Conservation (phyloP, 1,140 invertebrate species). For the Drosophila bipectinata region DNA sequence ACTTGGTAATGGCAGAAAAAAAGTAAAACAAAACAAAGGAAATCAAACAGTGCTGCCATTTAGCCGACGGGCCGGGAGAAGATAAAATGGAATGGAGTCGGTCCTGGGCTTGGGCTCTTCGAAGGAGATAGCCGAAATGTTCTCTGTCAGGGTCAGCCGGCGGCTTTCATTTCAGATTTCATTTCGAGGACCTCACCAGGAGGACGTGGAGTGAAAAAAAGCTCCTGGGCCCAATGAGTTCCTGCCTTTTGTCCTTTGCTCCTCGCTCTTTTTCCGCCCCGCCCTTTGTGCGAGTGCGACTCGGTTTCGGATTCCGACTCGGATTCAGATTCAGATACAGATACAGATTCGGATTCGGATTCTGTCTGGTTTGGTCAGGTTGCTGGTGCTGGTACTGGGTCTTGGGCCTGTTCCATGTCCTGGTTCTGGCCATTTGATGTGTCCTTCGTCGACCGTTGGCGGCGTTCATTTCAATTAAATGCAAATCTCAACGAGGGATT, state of each 20-base stretch:
- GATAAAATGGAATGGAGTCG: conserved; percentile 8
- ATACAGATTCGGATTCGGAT: conserved; percentile 31
- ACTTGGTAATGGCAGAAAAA: conserved; percentile 13
- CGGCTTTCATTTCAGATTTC: conserved; percentile 68
- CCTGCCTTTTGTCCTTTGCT: conserved; percentile 39
- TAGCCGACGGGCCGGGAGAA: conserved; percentile 6
- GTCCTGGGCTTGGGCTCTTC: conserved; percentile 1
- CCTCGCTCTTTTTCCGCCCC: conserved; percentile 36
- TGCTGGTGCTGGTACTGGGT: conserved; percentile 8
- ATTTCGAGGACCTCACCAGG: conserved; percentile 24
- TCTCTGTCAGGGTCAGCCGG: conserved; percentile 46
- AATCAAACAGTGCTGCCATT: conserved; percentile 53
- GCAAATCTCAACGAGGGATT: conserved; percentile 68
- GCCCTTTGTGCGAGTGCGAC: conserved; percentile 42
- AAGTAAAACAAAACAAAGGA: conserved; percentile 33
- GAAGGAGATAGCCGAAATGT: conserved; percentile 42
- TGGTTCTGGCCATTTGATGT: conserved; percentile 46
- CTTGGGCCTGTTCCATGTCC: too few relatives aligned
- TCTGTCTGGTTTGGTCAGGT: conserved; percentile 23
- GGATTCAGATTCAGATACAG: conserved; percentile 6
- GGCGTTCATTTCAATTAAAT: conserved; percentile 81
- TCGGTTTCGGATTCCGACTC: conserved; percentile 35
- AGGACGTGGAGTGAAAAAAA: conserved; percentile 11
- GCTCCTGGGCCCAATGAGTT: conserved; percentile 52
- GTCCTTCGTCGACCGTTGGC: conserved; percentile 32